Percentiles rank a stretch among this genome's conserved stretches.
Evolutionary conservation across 2,888 invertebrate genomes (phyloP).

Genomic region (Panzeria rudis): DNA sequence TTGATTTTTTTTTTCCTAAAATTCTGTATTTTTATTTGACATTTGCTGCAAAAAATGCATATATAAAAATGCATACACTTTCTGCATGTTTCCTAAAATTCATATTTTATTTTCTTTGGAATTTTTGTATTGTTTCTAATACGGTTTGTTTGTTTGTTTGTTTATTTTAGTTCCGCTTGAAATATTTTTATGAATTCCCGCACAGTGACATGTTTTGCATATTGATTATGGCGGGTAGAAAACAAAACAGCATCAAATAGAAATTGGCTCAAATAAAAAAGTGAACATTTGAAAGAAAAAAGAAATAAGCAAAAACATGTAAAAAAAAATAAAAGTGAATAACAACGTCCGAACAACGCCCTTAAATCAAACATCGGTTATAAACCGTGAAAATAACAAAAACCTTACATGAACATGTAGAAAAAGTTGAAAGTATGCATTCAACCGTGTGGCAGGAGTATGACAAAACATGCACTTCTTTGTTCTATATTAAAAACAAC

Average conservation of each 20-base stretch:
- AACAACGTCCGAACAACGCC: constrained; percentile 62
- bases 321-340: constrained; percentile 13
- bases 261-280: constrained; percentile 14
- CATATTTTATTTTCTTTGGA: neutral
- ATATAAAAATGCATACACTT: constrained; percentile 41
- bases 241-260: constrained; percentile 9
- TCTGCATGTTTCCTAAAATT: constrained; percentile 24
- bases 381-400: constrained; percentile 56
- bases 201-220: constrained; percentile 58
- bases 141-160: constrained; percentile 36
- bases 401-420: constrained; percentile 28
- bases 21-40: constrained; percentile 10
- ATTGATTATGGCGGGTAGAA: constrained; percentile 5
- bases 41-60: constrained; percentile 18
- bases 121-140: constrained; percentile 58
- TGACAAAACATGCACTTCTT: constrained; percentile 56
- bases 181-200: constrained; percentile 34
- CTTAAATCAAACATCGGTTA: constrained; percentile 66
- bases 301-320: neutral
- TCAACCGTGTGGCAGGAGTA: constrained; percentile 55
- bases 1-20: constrained; percentile 3
- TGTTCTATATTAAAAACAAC: constrained; percentile 44
- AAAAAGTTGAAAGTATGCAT: constrained; percentile 42
- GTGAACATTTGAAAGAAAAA: constrained; percentile 6
- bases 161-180: constrained; percentile 43